Base-by-base conservation (phyloP, 2,888 invertebrate species). In the Drosophila austrosaltans region DNA sequence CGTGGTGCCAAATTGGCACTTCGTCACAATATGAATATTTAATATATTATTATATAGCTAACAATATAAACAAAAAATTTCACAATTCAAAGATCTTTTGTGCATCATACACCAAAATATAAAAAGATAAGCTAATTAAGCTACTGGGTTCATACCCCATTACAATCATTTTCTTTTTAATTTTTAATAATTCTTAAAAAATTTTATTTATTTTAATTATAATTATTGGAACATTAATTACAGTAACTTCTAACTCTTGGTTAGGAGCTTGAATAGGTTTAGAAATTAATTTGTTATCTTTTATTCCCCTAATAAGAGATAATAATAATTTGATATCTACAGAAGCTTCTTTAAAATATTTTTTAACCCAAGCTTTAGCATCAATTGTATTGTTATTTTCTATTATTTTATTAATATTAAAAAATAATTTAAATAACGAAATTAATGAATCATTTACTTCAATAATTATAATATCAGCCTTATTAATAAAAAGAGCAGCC, bases 221-320 rank as follows among this genome's bases (percentile, higher is more conserved):
- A 92, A 92, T 93, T 44, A 74, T 87, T 69, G 91, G 93, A 75
- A 91, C 92, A 75, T 82, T 94, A 91, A 92, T 94, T 16, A 16
- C 16, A 16, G 16, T 16, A 16, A 16, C 16, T 12, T 81, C 93
- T 25, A 92, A 91, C 73, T 92, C 93, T n/a, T 93, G 93, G 86
- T 77, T 93, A 82, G 78, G 90, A 77, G 91, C 92, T 90, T 95
- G 94, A 94, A 93, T 94, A 92, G 94, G 94, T 0, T 91, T 95
- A 93, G 94, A 95, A 93, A 94, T 94, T 92, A 95, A 95, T 92
- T 81, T 94, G 80, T 90, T 95, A 83, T 93, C 94, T 83, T 94
- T 94, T 93, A 94, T 94, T 58, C 94, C 94, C 71, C 78, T 94
- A 89, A 93, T 94, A 91, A 93, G 92, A 76, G 92, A 92, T 53